Base-by-base conservation (phyloP, 1,140 invertebrate genomes). In the Penaeus chinensis region DNA sequence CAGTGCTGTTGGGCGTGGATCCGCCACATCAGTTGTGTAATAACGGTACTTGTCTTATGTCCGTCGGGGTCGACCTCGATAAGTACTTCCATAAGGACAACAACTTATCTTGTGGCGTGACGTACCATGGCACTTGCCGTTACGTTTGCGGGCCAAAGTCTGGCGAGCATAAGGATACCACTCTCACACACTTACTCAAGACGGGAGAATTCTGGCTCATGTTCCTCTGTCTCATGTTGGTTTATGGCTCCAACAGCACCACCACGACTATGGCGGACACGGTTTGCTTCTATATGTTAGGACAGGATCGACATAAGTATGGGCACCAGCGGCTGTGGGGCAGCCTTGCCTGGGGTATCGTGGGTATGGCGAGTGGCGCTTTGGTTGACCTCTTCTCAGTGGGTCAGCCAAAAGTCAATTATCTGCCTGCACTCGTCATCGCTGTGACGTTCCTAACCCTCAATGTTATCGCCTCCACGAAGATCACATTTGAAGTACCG, bases 181-280 rank as follows among this genome's bases (percentile, higher is more conserved):
- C 65, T 5, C 66, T 86, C 16, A 47, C 66, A 18, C 24, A 86
- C 32, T 20, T 86, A 11, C 22, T 80, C 8, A 24, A 60, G 37
- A 86, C 42, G 22, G 32, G n/a, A 61, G 79, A 85, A 63, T 89
- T 89, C n/a, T 89, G 89, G 89, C n/a, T 89, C 47, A 80, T 89
- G 8, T 69, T 89, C 60, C 10, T 89, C n/a, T 71, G 82, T 16
- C 54, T 89, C n/a, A 22, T 89, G 20, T 65, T 78, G 47, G 24
- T 87, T 10, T 89, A 87, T 79, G 89, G 61, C 18, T 74, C 84
- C 63, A 89, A 86, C 37, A 42, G 71, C 19, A 83, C 83, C 0
- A 86, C 80, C 37, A 84, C 86, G 27, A 86, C 89, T 24, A 86
- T 89, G 79, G 89, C 89, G n/a, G 89, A 89, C 62, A 83, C 89